Evolutionary conservation across 35 echinoderm and acorn worm genomes (phyloP).

Genomic region (Lytechinus variegatus): DNA sequence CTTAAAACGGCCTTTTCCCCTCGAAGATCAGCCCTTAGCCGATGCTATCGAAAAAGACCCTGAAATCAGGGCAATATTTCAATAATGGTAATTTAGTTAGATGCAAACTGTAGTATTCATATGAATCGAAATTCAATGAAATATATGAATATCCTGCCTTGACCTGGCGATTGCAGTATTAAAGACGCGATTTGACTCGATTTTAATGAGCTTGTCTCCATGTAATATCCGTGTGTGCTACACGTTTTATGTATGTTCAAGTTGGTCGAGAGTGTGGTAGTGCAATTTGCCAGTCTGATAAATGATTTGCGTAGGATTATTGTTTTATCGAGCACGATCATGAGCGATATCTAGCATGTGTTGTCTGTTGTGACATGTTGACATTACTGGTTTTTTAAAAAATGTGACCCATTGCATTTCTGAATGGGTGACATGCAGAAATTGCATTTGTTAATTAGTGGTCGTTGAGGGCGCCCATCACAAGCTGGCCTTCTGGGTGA

Average conservation of each 20-base stretch:
- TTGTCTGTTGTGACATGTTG: too few species aligned
- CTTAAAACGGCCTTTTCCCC: conserved; percentile 55
- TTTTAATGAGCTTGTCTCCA: background rate
- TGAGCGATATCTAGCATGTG: too few species aligned
- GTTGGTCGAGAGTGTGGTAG: background rate
- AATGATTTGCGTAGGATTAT: background rate
- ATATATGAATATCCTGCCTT: background rate
- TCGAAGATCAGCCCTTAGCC: conserved; percentile 83
- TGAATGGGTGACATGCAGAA: background rate
- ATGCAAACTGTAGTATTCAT: background rate
- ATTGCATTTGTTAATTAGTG: background rate
- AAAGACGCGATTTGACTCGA: background rate
- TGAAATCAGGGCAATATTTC: conserved; percentile 59
- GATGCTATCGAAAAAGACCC: conserved; percentile 82
- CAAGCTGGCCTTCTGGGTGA: background rate
- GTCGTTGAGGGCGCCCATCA: background rate
- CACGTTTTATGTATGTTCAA: background rate
- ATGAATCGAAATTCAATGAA: background rate
- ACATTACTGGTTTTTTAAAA: too few species aligned
- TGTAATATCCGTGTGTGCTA: background rate
- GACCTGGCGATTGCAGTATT: background rate
- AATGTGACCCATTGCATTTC: too few species aligned
- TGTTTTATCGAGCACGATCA: background rate
- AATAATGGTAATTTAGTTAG: conserved; percentile 64
- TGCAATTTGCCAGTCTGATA: background rate